Base-by-base conservation (phyloP, 1,140 invertebrate genomes). In the Metaphire vulgaris region DNA sequence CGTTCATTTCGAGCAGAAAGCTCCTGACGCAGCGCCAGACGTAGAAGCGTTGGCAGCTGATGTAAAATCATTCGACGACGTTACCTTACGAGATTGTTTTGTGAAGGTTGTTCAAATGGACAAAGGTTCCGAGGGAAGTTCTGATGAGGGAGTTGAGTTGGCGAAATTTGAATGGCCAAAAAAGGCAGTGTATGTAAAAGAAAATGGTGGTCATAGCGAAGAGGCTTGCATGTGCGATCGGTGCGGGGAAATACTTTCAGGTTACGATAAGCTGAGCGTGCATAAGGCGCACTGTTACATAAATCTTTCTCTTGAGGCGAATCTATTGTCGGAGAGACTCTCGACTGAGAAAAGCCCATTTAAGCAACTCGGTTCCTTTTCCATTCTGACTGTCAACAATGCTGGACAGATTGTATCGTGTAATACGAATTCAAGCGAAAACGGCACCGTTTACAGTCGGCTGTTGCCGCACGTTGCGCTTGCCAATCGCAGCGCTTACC, bases 21-120 rank as follows among this genome's bases (percentile, higher is more conserved):
- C 12, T 1, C 33, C 1, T 28, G 1, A 29, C 12, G 21, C 72
- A 0, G 41, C n/a, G 1, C 6, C 41, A 56, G 29, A 1, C 34
- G 26, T 12, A 6, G 6, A 6, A 21, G 41, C 6, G 21, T 56
- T 21, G 41, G 41, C 41, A 6, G 6, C 41, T 6, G 6, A 6
- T 56, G 41, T 56, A 6, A 6, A 21, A 12, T 21, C 21, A 12
- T 2, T 29, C 1, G 33, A 34, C 41, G 34, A 73, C 30, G 26
- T 73, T n/a, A 73, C 32, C 6, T n/a, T 56, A 56, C 41, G 41
- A 6, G 41, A 64, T 16, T 73, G 72, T 28, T 73, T 73, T 28
- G 72, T 73, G 2, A 73, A 73, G 34, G 56, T 73, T 15, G 41
- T 64, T 64, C 33, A 34, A 12, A 31, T 73, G 16, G 72, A 64